Evolutionary conservation across 2,888 invertebrate genomes (phyloP), one percentile per base, ranked within the genome.

Genomic region (Drosophila aldrichi): DNA sequence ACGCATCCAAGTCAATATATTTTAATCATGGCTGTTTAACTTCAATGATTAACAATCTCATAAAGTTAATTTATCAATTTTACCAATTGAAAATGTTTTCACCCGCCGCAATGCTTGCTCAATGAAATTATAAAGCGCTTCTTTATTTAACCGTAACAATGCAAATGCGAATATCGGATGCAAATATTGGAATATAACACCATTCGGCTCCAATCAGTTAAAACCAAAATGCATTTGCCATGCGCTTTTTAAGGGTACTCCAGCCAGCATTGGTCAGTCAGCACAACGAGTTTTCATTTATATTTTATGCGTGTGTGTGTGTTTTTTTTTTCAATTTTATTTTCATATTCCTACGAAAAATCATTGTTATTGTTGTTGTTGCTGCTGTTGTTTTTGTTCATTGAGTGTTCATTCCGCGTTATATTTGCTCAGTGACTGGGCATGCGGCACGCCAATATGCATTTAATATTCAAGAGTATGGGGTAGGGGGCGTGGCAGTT

Each of bases 391-490:
- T n/a, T 43, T 43, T 43, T 60, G 20, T 36, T 38, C 43, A 59
- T 49, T 59, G 69, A 41, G 41, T 70, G 59, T 55, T 59, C 70
- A 58, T 48, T 52, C 32, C 18, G 25, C 40, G 40, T 48, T 74
- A 25, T 81, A 63, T 87, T 87, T 83, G 72, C 48, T 49, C 44
- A 67, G 60, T 51, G 81, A 62, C 41, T 72, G 78, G 67, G 60
- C 69, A 62, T 55, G 62, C 63, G 62, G 66, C 59, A 69, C 63
- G 73, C 70, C 84, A 83, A 81, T 77, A 84, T 81, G 74, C 88
- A 83, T 81, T 87, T 77, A 74, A 78, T 74, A 74, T 65, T 68
- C 51, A 46, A 46, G 20, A 40, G 36, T 2, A 32, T 22, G 56
- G 29, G 18, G 18, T 3, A n/a, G 29, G 20, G 46, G 68, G 78